Base-by-base conservation (phyloP, 1,140 invertebrate species). In the Penaeus indicus region DNA sequence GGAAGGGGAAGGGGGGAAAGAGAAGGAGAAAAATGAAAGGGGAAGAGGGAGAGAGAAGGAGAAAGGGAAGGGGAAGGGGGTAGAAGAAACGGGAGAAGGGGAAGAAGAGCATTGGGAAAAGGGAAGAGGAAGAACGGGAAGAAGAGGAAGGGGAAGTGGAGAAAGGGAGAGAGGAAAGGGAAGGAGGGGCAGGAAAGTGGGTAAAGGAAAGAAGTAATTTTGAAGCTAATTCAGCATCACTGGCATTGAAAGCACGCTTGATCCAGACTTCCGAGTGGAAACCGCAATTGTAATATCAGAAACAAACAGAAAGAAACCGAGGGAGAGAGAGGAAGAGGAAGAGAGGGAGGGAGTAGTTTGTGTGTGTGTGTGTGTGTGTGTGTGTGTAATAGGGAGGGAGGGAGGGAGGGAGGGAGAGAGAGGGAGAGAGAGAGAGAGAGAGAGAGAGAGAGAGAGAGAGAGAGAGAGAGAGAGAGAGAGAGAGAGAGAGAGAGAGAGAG, bases 381-480 rank as follows among this genome's bases (percentile, higher is more conserved):
- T 32, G 32, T 32, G 32, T 32, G 32, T 32, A 32, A 13, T 0
- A 47, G 47, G 47, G 11, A 47, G 47, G 47, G 47, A 47, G 47
- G 47, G 11, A 47, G 47, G 47, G 47, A 47, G 47, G 47, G 47
- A 47, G 47, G 11, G 7, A 7, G 7, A 5, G 47, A 32, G 32
- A 32, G 32, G 32, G 32, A 32, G 32, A 32, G 32, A 2, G 63
- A 67, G 63, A 67, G 63, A 3, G 63, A 67, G 63, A 67, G 63
- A 3, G 63, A 67, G 63, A 67, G 63, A 3, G 63, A 67, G 63
- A 67, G 63, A 3, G 63, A 67, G 63, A 67, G 63, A 67, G 63
- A 67, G 63, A 67, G 63, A 67, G 63, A 67, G 63, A 67, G 63
- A 67, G 63, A 67, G 63, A 77, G 72, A 77, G 72, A 77, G 72